Evolutionary conservation across 2,888 invertebrate species (phyloP).

Genomic region (Lumbricus terrestris): DNA sequence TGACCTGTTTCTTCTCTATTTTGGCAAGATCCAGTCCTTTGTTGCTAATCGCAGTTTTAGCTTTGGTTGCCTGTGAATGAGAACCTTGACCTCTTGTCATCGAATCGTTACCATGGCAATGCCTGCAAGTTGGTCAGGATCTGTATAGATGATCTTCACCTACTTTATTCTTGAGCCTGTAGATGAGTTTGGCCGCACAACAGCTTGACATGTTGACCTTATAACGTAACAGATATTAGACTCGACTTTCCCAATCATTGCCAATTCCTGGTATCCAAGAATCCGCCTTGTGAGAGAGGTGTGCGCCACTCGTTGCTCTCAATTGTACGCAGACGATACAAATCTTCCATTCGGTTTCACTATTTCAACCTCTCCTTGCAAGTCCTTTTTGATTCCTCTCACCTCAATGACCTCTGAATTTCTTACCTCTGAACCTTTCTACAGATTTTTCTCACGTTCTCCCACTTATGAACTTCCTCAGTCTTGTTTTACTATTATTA

Average conservation of each 20-base stretch:
- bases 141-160: not conserved
- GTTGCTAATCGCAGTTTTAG: not conserved
- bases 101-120: too few species aligned
- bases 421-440: not conserved
- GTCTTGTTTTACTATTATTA: too few species aligned
- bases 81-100: not conserved
- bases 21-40: not conserved
- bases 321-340: too few species aligned
- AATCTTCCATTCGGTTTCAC: too few species aligned
- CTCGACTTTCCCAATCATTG: not conserved
- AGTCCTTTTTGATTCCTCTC: too few species aligned
- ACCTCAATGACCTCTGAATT: too few species aligned
- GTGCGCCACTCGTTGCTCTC: not conserved
- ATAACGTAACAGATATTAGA: not conserved
- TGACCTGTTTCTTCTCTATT: not conserved
- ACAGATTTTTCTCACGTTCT: too few species aligned
- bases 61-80: not conserved
- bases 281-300: not conserved
- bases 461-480: too few species aligned
- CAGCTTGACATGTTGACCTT: not conserved
- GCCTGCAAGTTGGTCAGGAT: not conserved
- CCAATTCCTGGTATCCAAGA: not conserved
- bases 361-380: too few species aligned
- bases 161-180: not conserved
- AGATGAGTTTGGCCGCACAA: not conserved